Evolutionary conservation across 2,888 invertebrate species (phyloP).

Genomic region (Eupeodes latifasciatus): DNA sequence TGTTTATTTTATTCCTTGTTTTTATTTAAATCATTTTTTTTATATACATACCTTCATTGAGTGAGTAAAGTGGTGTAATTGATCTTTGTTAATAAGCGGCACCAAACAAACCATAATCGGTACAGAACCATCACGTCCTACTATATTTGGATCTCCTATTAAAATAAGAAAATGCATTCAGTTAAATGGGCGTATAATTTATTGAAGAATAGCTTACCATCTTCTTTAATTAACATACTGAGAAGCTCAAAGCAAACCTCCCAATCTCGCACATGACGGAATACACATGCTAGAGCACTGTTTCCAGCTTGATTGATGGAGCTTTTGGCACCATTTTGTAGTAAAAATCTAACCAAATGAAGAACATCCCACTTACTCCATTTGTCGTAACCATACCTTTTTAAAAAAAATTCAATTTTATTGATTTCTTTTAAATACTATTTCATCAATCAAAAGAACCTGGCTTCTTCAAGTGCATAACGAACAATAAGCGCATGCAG

Average conservation of each 20-base stretch:
- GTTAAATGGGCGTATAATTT: not conserved
- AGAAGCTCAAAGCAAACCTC: constrained; percentile 85
- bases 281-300: constrained; percentile 89
- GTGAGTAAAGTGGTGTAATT: constrained; percentile 89
- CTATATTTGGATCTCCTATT: constrained; percentile 88
- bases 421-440: not conserved
- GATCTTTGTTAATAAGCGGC: constrained; percentile 90
- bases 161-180: not conserved
- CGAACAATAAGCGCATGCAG: constrained; percentile 88
- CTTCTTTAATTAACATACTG: constrained; percentile 84
- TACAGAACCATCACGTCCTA: constrained; percentile 89
- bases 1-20: constrained; percentile 84
- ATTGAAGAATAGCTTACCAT: constrained; percentile 78
- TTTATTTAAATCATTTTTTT: not conserved
- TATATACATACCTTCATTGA: constrained; percentile 88
- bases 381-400: constrained; percentile 87
- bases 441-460: constrained; percentile 74
- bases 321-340: constrained; percentile 88
- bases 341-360: constrained; percentile 87
- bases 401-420: not conserved
- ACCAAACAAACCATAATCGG: constrained; percentile 91
- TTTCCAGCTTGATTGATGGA: constrained; percentile 89
- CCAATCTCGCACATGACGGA: constrained; percentile 89
- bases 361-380: constrained; percentile 91
- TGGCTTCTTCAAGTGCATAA: constrained; percentile 89